Evolutionary conservation across 2,888 invertebrate genomes (phyloP).

Genomic region (Leucozona laternaria): DNA sequence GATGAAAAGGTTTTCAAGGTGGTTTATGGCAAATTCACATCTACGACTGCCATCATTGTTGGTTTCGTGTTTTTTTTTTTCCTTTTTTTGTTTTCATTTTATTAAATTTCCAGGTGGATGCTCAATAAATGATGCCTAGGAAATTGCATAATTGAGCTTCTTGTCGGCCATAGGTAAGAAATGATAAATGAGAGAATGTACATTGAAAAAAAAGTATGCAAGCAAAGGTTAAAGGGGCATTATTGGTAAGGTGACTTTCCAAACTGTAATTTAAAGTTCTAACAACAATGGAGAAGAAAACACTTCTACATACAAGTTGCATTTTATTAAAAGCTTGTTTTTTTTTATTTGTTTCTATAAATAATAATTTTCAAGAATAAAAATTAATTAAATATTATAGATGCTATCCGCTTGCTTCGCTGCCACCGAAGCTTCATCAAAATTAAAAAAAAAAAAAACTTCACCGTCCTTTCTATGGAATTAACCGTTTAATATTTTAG

Average conservation of each 20-base stretch:
- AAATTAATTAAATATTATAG: too few species aligned
- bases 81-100: slow-evolving; percentile 3
- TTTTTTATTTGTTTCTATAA: too few species aligned
- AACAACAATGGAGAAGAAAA: too few species aligned
- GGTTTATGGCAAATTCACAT: slow-evolving; percentile 21
- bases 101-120: slow-evolving; percentile 47
- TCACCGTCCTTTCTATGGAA: too few species aligned
- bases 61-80: slow-evolving; percentile 5
- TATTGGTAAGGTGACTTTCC: neutral
- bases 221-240: neutral
- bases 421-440: too few species aligned
- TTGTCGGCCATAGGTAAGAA: slow-evolving; percentile 11
- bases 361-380: too few species aligned
- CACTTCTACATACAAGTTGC: too few species aligned
- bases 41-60: slow-evolving; percentile 31
- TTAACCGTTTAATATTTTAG: too few species aligned
- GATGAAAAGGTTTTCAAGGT: neutral
- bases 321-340: too few species aligned
- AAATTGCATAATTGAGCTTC: slow-evolving; percentile 54
- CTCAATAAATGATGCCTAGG: slow-evolving; percentile 41
- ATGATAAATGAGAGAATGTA: neutral
- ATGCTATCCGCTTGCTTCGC: too few species aligned
- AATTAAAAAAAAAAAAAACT: too few species aligned
- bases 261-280: too few species aligned
- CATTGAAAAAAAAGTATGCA: neutral